Evolutionary conservation across 2,113 vertebrate species (phyloP).

Genomic region (Catharus bicknelli): DNA sequence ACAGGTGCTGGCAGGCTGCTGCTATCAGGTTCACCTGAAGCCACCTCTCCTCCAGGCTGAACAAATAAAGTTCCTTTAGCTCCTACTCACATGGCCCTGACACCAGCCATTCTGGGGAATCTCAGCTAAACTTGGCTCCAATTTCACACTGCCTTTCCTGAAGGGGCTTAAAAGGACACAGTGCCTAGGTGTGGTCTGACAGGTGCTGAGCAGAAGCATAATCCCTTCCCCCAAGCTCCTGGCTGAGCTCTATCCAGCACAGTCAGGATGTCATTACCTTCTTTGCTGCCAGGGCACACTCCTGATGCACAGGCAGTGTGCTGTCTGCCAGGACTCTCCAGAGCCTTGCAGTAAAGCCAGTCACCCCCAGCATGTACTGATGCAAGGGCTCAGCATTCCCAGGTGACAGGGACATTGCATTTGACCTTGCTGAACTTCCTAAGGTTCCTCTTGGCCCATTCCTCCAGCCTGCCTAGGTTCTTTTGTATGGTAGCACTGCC

Average conservation of each 20-base stretch:
- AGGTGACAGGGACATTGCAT: not conserved
- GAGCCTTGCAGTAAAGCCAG: not conserved
- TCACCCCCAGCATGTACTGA: not conserved
- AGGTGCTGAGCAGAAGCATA: not conserved
- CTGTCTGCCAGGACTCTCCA: not conserved
- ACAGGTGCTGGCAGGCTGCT: not conserved
- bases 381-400: not conserved
- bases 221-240: not conserved
- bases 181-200: not conserved
- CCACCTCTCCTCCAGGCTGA: not conserved
- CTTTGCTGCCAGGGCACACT: not conserved
- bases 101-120: not conserved
- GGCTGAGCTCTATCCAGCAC: not conserved
- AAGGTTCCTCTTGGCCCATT: not conserved
- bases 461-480: not conserved
- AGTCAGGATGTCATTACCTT: not conserved
- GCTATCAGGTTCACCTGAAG: not conserved
- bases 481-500: not conserved
- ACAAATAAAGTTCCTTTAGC: not conserved
- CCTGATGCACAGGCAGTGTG: rapidly evolving
- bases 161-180: not conserved
- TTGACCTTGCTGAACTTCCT: not conserved
- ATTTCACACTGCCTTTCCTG: not conserved
- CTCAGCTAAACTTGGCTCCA: not conserved
- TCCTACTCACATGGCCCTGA: rapidly evolving